Conservation (phyloP, 2,113 vertebrate genomes). For the Psilopsiagon aymara region DNA sequence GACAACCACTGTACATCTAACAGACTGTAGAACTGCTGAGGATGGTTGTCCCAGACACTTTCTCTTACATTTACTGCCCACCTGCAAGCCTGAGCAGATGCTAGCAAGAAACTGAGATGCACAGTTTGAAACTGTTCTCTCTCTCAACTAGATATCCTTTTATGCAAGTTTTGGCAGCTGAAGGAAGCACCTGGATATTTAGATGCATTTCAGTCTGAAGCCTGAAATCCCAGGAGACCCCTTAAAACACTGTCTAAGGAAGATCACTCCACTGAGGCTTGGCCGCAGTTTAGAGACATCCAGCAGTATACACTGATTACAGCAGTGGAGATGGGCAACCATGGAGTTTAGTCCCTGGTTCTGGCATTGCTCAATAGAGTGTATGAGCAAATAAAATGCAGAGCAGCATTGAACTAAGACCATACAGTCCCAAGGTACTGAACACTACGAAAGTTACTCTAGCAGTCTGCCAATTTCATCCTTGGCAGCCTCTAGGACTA, state of each 20-base stretch:
- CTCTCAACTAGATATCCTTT: background rate
- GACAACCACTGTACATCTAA: background rate
- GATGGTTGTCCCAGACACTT: background rate
- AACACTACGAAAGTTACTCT: background rate
- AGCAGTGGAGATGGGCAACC: background rate
- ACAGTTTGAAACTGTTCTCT: background rate
- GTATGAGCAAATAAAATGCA: background rate
- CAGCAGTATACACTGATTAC: background rate
- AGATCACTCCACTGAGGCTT: background rate
- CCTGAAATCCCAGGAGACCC: background rate
- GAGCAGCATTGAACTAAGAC: background rate
- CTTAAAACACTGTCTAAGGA: background rate
- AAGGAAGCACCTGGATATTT: background rate
- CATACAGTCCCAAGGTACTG: background rate
- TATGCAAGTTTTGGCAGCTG: background rate
- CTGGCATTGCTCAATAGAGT: background rate
- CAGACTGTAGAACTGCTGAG: background rate
- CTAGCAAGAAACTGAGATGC: background rate
- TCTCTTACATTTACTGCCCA: background rate
- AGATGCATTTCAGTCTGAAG: background rate
- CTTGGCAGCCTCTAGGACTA: background rate
- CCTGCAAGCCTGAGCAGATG: background rate
- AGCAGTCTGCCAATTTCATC: background rate
- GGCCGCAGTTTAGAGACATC: background rate
- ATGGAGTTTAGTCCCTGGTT: background rate